Evolutionary conservation across 2,888 invertebrate genomes (phyloP).

Genomic region (Chrysotoxum bicinctum): DNA sequence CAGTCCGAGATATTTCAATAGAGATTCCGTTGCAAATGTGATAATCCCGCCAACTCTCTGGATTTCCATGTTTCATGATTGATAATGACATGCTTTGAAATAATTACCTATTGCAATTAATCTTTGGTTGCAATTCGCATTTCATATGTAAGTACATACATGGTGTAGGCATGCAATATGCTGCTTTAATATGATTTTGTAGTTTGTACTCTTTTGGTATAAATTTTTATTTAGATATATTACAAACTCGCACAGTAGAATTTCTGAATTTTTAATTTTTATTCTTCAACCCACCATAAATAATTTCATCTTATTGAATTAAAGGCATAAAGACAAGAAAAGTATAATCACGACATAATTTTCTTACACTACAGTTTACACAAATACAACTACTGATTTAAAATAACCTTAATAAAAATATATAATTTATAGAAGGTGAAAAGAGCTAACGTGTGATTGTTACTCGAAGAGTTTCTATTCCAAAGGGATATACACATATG

Average conservation of each 20-base stretch:
- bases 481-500: no score
- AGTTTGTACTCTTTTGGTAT: background rate
- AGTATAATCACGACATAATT: background rate
- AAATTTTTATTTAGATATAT: background rate
- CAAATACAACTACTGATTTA: no score
- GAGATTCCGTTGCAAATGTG: slow-evolving; percentile 6
- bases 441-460: no score
- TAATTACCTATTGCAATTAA: slow-evolving; percentile 10
- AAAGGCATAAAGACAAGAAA: background rate
- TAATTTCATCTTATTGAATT: background rate
- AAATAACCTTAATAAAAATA: no score
- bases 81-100: slow-evolving; percentile 28
- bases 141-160: background rate
- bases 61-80: slow-evolving; percentile 19
- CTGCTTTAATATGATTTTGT: background rate
- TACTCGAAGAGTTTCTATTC: no score
- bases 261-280: background rate
- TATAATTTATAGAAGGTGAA: no score
- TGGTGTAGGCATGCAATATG: background rate
- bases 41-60: slow-evolving; percentile 19
- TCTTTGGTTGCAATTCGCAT: slow-evolving; percentile 3
- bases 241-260: background rate
- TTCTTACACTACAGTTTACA: background rate
- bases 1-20: background rate
- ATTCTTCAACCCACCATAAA: background rate